These are phyloP conservation scores for Platerodrilus igneus DNA, from an alignment of 2,888 invertebrate species.

Conservation along the genomic window DNA sequence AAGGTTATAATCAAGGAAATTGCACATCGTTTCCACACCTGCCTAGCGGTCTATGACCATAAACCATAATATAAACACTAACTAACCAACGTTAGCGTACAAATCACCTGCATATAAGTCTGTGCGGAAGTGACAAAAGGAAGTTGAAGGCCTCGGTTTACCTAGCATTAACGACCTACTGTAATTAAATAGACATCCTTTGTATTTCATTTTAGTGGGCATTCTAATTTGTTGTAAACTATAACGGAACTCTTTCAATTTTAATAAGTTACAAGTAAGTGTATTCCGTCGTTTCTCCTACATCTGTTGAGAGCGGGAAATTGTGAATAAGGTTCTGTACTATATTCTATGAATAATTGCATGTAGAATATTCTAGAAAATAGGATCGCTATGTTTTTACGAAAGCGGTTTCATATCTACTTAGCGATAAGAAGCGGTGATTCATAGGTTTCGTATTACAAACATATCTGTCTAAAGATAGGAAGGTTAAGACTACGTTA, in stretches of 20 bases:
- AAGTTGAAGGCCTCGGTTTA: slow-evolving; percentile 22
- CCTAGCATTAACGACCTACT: slow-evolving; percentile 9
- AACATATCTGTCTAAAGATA: too few species aligned
- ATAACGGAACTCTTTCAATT: slow-evolving; percentile 19
- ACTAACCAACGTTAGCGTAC: slow-evolving; percentile 11
- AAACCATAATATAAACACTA: slow-evolving; percentile 12
- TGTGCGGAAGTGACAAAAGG: slow-evolving; percentile 20
- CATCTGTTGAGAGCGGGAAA: too few species aligned
- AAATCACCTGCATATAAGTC: slow-evolving; percentile 14
- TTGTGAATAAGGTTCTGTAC: too few species aligned
- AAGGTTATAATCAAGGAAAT: slow-evolving; percentile 10
- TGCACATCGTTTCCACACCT: slow-evolving; percentile 14
- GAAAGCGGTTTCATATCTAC: too few species aligned
- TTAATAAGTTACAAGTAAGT: slow-evolving; percentile 18
- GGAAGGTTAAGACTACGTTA: too few species aligned
- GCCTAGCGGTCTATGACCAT: slow-evolving; percentile 23
- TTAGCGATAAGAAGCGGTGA: too few species aligned
- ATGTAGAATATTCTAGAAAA: too few species aligned
- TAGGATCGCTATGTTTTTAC: too few species aligned
- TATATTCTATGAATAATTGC: too few species aligned
- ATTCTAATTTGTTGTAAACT: slow-evolving; percentile 15
- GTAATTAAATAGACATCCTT: slow-evolving; percentile 18
- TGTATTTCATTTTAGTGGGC: slow-evolving; percentile 16
- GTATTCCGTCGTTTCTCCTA: too few species aligned
- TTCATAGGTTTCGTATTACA: too few species aligned